These are phyloP conservation scores for Myrmophylax atrothorax DNA, from an alignment of 2,113 vertebrate genomes.

Conservation along the genomic window DNA sequence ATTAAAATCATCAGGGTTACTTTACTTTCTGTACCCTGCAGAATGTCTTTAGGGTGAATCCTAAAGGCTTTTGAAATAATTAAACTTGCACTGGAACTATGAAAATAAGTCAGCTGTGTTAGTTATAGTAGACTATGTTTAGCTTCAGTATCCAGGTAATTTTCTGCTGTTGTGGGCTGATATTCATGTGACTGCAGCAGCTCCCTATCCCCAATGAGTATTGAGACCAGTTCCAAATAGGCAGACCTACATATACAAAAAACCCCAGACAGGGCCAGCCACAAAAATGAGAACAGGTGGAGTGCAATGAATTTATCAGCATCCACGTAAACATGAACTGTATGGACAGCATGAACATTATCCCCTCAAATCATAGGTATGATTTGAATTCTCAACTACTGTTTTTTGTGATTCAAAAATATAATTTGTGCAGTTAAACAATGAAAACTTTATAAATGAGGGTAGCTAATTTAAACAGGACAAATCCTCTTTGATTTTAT, in stretches of 20 bases:
- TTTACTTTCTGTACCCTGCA: background rate
- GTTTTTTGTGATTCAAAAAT: background rate
- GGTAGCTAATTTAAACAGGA: background rate
- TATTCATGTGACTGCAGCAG: background rate
- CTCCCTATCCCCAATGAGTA: background rate
- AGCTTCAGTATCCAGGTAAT: background rate
- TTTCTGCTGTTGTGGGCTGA: background rate
- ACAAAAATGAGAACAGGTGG: background rate
- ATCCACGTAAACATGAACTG: background rate
- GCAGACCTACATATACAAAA: accelerated
- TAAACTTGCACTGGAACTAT: background rate
- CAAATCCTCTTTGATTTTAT: background rate
- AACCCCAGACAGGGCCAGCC: accelerated
- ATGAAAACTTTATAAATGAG: background rate
- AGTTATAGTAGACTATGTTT: background rate
- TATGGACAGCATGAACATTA: background rate
- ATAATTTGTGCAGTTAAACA: background rate
- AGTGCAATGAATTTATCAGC: background rate
- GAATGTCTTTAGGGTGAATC: background rate
- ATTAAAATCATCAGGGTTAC: background rate
- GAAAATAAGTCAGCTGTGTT: background rate
- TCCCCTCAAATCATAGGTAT: background rate
- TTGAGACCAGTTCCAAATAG: background rate
- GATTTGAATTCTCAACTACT: background rate
- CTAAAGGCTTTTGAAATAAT: background rate